Evolutionary conservation across 2,113 vertebrate species (phyloP).

Genomic region (Oreocharis arfaki): DNA sequence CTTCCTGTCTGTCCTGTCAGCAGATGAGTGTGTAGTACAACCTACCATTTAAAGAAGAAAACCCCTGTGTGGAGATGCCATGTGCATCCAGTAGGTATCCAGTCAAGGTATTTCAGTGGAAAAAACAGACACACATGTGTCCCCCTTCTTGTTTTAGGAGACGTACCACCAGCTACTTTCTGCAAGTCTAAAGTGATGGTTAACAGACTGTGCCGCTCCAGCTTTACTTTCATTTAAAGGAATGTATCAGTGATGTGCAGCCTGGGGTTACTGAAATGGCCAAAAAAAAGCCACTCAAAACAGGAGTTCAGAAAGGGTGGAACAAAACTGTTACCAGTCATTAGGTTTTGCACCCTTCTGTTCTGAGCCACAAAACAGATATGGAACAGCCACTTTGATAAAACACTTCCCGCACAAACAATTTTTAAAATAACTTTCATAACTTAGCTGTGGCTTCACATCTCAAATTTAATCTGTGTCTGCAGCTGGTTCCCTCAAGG

Average conservation of each 20-base stretch:
- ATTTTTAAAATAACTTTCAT: rapidly evolving
- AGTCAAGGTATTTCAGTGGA: neutral
- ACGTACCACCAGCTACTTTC: neutral
- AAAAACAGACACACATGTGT: neutral
- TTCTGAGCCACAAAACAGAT: neutral
- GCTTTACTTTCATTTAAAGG: neutral
- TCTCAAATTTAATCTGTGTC: neutral
- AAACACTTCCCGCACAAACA: neutral
- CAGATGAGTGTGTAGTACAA: neutral
- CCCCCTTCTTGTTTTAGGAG: neutral
- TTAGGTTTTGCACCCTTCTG: neutral
- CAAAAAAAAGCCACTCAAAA: neutral
- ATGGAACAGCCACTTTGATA: neutral
- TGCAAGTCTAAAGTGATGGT: neutral
- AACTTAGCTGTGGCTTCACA: neutral
- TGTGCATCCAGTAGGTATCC: neutral
- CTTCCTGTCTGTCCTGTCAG: neutral
- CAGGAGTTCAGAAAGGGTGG: neutral
- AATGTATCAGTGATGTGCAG: neutral
- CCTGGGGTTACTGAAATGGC: neutral
- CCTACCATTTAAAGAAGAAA: neutral
- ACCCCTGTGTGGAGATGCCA: neutral
- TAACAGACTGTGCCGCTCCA: neutral
- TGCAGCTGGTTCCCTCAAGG: neutral
- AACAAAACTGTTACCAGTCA: neutral